Conservation (phyloP, 2,888 invertebrate genomes). For the Antheraea yamamai region DNA sequence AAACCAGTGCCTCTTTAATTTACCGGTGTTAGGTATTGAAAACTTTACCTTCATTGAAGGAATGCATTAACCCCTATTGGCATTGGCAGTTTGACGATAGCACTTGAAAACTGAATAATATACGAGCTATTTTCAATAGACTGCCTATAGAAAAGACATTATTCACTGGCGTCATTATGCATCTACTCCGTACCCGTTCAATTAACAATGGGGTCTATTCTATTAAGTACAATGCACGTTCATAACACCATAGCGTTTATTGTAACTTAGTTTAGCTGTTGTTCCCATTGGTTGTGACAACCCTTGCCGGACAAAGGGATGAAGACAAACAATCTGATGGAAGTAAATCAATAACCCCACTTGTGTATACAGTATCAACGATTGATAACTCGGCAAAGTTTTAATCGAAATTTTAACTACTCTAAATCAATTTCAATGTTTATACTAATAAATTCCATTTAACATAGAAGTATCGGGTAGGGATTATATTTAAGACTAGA, state of each 20-base stretch:
- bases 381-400: neutral
- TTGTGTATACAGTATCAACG: neutral
- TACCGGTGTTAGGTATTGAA: neutral
- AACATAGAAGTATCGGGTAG: neutral
- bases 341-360: neutral
- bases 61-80: constrained; percentile 1
- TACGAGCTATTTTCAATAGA: constrained; percentile 1
- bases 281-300: neutral
- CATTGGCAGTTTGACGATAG: neutral
- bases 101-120: neutral
- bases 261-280: constrained; percentile 4
- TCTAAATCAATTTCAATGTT: neutral
- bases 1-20: neutral
- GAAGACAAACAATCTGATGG: neutral
- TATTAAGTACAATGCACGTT: constrained; percentile 4
- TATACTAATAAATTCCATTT: neutral
- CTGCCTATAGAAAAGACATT: neutral
- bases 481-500: no score
- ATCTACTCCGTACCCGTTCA: neutral
- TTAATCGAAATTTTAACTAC: neutral
- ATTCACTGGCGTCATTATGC: neutral
- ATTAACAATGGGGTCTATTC: constrained; percentile 1
- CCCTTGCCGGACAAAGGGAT: neutral
- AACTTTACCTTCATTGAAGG: neutral
- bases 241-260: neutral